Evolutionary conservation across 2,888 invertebrate species (phyloP), one percentile per base, ranked within the genome.

Genomic region (Calliopum simillimum): DNA sequence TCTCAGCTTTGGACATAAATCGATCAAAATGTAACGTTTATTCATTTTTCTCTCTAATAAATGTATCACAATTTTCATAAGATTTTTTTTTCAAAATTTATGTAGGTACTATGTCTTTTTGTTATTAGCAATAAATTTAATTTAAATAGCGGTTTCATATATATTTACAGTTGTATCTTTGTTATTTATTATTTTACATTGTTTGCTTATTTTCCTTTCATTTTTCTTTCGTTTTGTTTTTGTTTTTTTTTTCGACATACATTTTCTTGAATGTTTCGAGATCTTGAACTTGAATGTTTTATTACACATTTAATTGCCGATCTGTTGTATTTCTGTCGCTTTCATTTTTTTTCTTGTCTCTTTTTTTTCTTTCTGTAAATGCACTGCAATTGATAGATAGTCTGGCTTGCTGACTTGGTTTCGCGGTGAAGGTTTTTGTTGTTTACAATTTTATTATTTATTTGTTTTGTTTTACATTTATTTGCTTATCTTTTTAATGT

Each of bases 41-140:
- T 8, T 33, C 8, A 33, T 33, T 33, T n/a, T n/a, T n/a, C n/a
- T n/a, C n/a, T n/a, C 70, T 71, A 71, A 71, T 68, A 71, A 71
- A 73, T 71, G 16, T 58, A 70, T 62, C 44, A 41, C 71, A 65
- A 62, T 62, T 58, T 58, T 67, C 51, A 51, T 51, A 51, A n/a
- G n/a, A n/a, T 5, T 19, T 21, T 51, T 51, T 19, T 51, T 2
- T 16, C 12, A 11, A n/a, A 14, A 51, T 6, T 6, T 33, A 2
- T 33, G 33, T 3, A 33, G 4, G 33, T 33, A 25, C 4, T 33
- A 8, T 33, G 33, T 33, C 33, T 4, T 8, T 6, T 33, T 33
- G 33, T 33, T 33, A 33, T 33, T 33, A 33, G 8, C 33, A 33
- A 33, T 33, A 33, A 33, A 33, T 33, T 33, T 33, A 33, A 33